Base-by-base conservation (phyloP, 2,888 invertebrate species). In the Hyposoter dolosus region DNA sequence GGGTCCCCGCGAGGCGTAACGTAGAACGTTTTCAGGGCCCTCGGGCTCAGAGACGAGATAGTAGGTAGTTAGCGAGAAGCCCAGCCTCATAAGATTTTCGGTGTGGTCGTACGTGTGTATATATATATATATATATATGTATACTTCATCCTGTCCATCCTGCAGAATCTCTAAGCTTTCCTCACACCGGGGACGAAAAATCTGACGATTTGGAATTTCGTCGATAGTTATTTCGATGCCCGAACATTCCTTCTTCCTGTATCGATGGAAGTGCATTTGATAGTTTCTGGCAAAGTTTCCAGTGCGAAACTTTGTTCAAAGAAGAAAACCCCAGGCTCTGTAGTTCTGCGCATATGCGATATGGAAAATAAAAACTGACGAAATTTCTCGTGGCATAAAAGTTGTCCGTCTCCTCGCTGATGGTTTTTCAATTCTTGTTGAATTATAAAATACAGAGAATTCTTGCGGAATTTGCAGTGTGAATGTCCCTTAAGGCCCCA, bases 1-100 rank as follows among this genome's bases (percentile, higher is more conserved):
- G 91, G 92, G 93, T 93, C 93, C 92, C 92, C 92, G 92, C 92
- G 91, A 93, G 93, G 93, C 92, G 92, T 92, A 92, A 92, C 92
- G 92, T 91, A 89, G 90, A 92, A 90, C 91, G 91, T 92, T 93
- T 92, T 92, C 93, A 92, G 92, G 93, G 92, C 93, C 93, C 91
- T 91, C 90, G 93, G 93, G 81, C 81, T 74, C 92, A 89, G 90
- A 89, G 88, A 75, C 71, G 84, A 91, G 92, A 92, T 92, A 92
- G 91, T 90, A 92, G 93, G 93, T 92, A 93, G 93, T 93, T 93
- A 93, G 92, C 92, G 88, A 90, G 90, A 89, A 90, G 81, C 74
- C 74, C 91, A 92, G 90, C 87, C 91, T 92, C 92, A 91, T 92
- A 92, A 92, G 92, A 92, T 92, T 88, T 90, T 92, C 91, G 91